Base-by-base conservation (phyloP, 2,888 invertebrate species). In the Aspidapion aeneum region DNA sequence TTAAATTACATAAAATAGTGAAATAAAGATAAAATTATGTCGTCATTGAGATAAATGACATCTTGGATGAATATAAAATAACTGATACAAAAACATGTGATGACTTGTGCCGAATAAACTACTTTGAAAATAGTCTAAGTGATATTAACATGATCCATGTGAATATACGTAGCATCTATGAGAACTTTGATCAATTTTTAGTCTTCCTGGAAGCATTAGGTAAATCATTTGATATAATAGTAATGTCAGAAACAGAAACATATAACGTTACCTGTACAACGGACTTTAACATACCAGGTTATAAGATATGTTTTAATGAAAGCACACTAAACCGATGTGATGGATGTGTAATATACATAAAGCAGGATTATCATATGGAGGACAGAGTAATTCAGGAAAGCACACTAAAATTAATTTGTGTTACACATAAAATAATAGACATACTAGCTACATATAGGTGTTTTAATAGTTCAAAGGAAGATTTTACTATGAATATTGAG, bases 251-350 rank as follows among this genome's bases (percentile, higher is more conserved):
- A 50, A 21, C 22, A 60, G 58, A 58, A 50, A 35, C 35, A 7
- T 52, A 60, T 54, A 60, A 19, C 12, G 49, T 62, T 21, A 7
- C 52, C 20, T 58, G 55, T 19, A 54, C 55, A 48, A 55, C 20
- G 55, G 62, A 62, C 21, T 62, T 62, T 48, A 62, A 58, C 55
- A 62, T 62, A 55, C 55, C 58, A n/a, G 58, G 55, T n/a, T 62
- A 58, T 49, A 58, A 16, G 20, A 21, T 63, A 55, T 60, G 19
- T 60, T 63, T 52, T 21, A 63, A 63, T 55, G 21, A 35, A 18
- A 62, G 62, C 20, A 59, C 7, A 7, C 17, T 60, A 18, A 61
- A 61, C 18, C 54, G 54, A 17, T 61, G 21, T 55, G 61, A 59
- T 59, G 63, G 63, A 5, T 63, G 59, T 54, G 54, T 57, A 3